A percentile compares a stretch with the other conserved stretches of the same genome.
These are phyloP conservation scores for Brachionus paranguensis DNA, from an alignment of 1,140 invertebrate genomes.

Conservation along the genomic window DNA sequence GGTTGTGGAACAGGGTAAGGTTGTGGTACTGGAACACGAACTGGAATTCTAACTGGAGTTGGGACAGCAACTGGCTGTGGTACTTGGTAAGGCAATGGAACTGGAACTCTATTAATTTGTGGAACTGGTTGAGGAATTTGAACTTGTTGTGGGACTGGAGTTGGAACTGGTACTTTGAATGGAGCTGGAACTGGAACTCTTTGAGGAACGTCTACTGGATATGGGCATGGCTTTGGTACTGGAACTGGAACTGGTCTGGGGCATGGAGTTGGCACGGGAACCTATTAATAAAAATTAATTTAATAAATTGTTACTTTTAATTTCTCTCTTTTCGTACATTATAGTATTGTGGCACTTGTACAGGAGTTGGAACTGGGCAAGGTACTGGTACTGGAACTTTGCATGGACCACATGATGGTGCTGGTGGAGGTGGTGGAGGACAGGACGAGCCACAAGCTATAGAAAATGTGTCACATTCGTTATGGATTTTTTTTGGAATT, in stretches of 20 bases:
- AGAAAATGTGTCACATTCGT: background rate
- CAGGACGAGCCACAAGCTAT: background rate
- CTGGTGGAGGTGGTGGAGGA: background rate
- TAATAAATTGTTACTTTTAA: background rate
- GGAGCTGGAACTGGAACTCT: background rate
- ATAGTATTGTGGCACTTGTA: background rate
- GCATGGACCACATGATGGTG: background rate
- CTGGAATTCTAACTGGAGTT: background rate
- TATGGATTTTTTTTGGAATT: background rate
- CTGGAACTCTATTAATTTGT: background rate
- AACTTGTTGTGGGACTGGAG: background rate
- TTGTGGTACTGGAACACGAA: slow-evolving; percentile 16
- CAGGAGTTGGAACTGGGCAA: background rate
- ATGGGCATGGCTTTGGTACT: background rate
- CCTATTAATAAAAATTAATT: background rate
- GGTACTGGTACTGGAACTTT: background rate
- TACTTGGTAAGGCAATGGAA: background rate
- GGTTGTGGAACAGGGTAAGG: background rate
- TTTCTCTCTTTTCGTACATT: background rate
- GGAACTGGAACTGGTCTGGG: background rate
- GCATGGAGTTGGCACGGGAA: background rate
- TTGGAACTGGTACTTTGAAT: slow-evolving; percentile 18
- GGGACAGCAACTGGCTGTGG: background rate
- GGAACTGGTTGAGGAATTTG: slow-evolving; percentile 4
- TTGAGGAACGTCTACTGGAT: background rate